Conservation (phyloP, 2,797 vertebrate genomes). For the Austrolebias charrua region DNA sequence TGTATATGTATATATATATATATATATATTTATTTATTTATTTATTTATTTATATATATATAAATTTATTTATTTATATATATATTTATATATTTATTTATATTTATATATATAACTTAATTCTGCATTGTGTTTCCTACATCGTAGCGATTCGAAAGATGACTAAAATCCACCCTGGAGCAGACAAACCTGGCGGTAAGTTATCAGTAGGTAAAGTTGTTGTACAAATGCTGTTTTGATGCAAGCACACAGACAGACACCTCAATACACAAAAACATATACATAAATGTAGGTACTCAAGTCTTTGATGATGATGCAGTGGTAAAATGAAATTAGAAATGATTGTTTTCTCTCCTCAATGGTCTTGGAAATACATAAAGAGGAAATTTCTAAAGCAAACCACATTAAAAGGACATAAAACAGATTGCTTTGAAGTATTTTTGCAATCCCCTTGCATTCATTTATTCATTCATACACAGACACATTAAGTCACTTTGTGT, state of each 20-base stretch:
- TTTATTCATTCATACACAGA: constrained; percentile 1
- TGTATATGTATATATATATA: too few species aligned
- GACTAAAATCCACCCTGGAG: constrained; percentile 32
- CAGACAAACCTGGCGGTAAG: constrained; percentile 11
- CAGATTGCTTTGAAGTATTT: constrained; percentile 26
- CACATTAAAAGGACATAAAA: constrained; percentile 38
- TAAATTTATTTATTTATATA: too few species aligned
- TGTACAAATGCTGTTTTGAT: constrained; percentile 7
- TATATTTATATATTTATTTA: too few species aligned
- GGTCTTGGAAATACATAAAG: neutral
- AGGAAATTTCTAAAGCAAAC: constrained; percentile 7
- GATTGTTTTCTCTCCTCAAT: constrained; percentile 6
- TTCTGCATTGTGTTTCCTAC: constrained; percentile 22
- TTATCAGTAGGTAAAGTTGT: constrained; percentile 6
- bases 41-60: too few species aligned
- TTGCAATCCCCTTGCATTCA: constrained; percentile 13
- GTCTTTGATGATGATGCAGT: constrained; percentile 27
- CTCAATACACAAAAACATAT: constrained; percentile 9
- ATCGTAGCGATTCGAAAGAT: neutral
- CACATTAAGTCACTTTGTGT: constrained; percentile 18
- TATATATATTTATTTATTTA: too few species aligned
- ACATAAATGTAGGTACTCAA: constrained; percentile 3
- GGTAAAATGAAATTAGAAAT: constrained; percentile 6
- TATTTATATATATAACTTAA: too few species aligned
- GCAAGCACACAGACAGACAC: constrained; percentile 1